These are phyloP conservation scores for Liolophura sinensis DNA, from an alignment of 1,140 invertebrate genomes.

Conservation along the genomic window DNA sequence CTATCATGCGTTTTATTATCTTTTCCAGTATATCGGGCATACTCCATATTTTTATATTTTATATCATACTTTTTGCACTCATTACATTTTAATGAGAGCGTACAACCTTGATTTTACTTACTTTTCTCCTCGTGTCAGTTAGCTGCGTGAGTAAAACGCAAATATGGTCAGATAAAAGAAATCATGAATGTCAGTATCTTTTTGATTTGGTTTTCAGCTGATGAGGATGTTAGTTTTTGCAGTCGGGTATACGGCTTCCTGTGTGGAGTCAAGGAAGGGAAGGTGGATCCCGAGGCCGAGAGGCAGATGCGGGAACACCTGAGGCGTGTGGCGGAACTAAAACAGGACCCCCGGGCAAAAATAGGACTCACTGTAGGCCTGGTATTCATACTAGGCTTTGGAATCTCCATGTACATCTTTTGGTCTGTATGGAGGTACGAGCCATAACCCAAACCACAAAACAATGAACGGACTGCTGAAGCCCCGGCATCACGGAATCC, in stretches of 20 bases:
- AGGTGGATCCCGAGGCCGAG: conserved; percentile 21
- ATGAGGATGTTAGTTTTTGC: conserved; percentile 12
- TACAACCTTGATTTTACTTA: no score
- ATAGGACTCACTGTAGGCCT: conserved; percentile 26
- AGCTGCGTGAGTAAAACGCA: no score
- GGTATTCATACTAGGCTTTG: conserved; percentile 25
- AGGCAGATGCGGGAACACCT: conserved; percentile 25
- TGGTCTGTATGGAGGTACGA: conserved; percentile 38
- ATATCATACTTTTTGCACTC: no score
- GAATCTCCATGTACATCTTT: conserved; percentile 33
- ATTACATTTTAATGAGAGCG: no score
- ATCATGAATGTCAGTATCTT: background rate
- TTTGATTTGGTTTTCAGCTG: background rate
- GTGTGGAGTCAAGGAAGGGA: conserved; percentile 14
- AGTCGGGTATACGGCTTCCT: conserved; percentile 14
- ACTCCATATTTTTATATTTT: no score
- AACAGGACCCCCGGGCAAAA: conserved; percentile 24
- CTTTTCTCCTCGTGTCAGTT: no score
- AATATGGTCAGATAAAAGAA: no score
- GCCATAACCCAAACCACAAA: background rate
- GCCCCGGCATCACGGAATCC: no score
- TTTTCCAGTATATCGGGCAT: no score
- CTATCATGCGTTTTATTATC: no score
- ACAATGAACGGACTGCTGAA: no score
- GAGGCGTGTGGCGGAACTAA: conserved; percentile 26